A percentile compares a stretch with the other conserved stretches of the same genome.
phyloP scores from a whole-genome alignment of 2,888 invertebrate genomes.

The Leptodirus hochenwartii region DNA sequence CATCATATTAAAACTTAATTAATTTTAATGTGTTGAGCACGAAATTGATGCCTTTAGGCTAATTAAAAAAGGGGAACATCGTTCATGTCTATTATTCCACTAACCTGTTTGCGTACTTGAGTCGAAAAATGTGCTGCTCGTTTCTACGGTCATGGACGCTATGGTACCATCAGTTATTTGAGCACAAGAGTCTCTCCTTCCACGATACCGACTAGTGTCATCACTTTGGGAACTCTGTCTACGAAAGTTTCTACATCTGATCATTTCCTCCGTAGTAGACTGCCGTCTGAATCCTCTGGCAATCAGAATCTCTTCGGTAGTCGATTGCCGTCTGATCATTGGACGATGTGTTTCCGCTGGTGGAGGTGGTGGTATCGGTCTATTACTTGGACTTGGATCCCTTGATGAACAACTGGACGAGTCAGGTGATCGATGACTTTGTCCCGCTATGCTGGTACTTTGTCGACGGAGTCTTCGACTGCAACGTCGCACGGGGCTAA shows the following conservation, averaged over 20 bases:
- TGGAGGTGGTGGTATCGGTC: constrained; percentile 30
- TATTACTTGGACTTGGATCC: constrained; percentile 66
- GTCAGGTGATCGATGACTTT: constrained; percentile 41
- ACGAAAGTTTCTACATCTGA: constrained; percentile 77
- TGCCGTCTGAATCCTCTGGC: constrained; percentile 78
- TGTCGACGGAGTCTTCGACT: constrained; percentile 55
- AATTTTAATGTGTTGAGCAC: too few species aligned
- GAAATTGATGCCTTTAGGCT: too few species aligned
- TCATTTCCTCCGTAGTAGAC: constrained; percentile 86
- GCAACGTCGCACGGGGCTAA: constrained; percentile 56
- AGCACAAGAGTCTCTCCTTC: constrained; percentile 67
- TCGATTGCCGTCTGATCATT: constrained; percentile 69
- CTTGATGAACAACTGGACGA: constrained; percentile 66
- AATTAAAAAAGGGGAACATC: neutral
- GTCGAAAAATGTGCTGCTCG: constrained; percentile 81
- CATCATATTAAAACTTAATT: too few species aligned
- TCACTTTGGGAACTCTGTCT: constrained; percentile 81
- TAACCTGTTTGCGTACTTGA: constrained; percentile 86
- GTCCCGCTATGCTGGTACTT: constrained; percentile 56
- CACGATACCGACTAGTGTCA: constrained; percentile 50
- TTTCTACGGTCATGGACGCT: constrained; percentile 84
- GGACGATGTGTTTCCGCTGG: constrained; percentile 41
- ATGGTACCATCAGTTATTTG: constrained; percentile 85
- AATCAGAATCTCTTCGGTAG: constrained; percentile 81
- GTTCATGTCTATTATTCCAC: too few species aligned